Evolutionary conservation across 1,140 invertebrate species (phyloP).

Genomic region (Brachionus paranguensis): DNA sequence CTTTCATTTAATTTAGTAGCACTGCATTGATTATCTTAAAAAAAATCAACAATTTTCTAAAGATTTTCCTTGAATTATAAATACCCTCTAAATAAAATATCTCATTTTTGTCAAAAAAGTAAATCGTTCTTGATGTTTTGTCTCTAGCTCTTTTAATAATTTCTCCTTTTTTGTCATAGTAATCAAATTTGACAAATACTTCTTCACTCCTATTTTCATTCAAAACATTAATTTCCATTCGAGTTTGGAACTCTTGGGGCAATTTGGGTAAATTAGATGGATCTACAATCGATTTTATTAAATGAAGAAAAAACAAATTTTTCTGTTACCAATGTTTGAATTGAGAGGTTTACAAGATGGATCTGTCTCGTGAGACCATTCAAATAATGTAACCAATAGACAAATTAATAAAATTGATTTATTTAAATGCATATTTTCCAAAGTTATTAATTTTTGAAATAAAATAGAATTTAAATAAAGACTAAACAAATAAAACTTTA

Average conservation of each 20-base stretch:
- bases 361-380: not conserved
- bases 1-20: slow-evolving; percentile 8
- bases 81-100: not conserved
- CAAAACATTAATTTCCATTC: slow-evolving; percentile 2
- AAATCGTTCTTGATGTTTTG: not conserved
- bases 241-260: slow-evolving; percentile 11
- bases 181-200: not conserved
- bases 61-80: not conserved
- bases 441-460: not conserved
- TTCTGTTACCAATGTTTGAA: not conserved
- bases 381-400: not conserved
- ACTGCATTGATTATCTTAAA: not conserved
- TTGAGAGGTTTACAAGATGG: not conserved
- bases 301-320: not conserved
- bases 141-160: slow-evolving; percentile 6
- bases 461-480: not conserved
- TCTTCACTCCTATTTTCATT: slow-evolving; percentile 18
- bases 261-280: slow-evolving; percentile 15
- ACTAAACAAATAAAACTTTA: not conserved
- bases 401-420: not conserved
- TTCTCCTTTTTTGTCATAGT: slow-evolving; percentile 22
- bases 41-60: not conserved
- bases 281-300: not conserved
- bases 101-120: slow-evolving; percentile 30
- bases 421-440: not conserved